phyloP scores from a whole-genome alignment of 1,140 invertebrate genomes.

The Leptopilina boulardi region DNA sequence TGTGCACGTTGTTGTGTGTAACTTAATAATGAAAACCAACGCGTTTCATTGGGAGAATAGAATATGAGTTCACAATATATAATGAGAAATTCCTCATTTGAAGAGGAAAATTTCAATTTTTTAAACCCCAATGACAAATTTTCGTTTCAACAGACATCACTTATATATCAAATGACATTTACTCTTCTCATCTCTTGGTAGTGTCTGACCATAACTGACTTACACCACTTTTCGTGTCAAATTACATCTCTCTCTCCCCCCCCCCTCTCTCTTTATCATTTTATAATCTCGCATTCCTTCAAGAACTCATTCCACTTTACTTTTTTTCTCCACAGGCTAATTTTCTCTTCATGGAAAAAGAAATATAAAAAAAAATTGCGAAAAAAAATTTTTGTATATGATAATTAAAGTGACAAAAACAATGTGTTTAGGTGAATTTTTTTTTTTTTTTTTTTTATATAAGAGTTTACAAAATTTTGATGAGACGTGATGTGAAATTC shows the following conservation, averaged over 20 bases:
- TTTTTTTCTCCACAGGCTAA: not conserved
- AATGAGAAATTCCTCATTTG: constrained; percentile 8
- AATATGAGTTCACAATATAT: not conserved
- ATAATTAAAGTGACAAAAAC: constrained; percentile 1
- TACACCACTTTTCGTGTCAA: no score
- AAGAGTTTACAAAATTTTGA: constrained; percentile 12
- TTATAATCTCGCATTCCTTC: no score
- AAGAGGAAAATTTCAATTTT: not conserved
- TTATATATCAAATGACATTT: not conserved
- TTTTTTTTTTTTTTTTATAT: no score
- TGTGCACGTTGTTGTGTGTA: not conserved
- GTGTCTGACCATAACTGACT: no score
- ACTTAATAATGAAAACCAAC: constrained; percentile 26
- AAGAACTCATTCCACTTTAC: no score
- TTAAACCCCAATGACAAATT: not conserved
- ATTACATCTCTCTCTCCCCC: no score
- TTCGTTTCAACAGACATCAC: no score
- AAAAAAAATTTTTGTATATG: not conserved
- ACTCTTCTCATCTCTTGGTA: no score
- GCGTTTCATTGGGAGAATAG: not conserved
- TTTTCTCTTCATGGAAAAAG: not conserved
- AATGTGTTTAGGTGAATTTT: not conserved
- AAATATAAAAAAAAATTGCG: not conserved
- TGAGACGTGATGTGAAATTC: not conserved
- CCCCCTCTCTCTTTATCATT: no score